phyloP scores from a whole-genome alignment of 2,888 invertebrate species.

The Nomada ruficornis region DNA sequence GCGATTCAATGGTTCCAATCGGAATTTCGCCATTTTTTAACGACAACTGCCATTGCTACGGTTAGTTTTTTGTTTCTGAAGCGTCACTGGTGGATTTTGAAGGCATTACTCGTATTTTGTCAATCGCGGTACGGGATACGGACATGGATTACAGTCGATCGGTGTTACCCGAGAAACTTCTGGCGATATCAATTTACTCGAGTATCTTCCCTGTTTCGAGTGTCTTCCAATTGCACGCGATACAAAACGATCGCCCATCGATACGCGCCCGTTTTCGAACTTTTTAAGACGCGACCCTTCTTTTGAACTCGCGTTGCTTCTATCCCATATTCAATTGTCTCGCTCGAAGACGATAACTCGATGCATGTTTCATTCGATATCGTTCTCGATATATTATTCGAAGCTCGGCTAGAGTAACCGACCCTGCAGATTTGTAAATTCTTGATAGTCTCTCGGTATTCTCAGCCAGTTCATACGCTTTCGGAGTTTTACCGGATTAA shows the following conservation, averaged over 20 bases:
- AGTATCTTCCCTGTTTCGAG: too few species aligned
- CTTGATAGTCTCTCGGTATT: background rate
- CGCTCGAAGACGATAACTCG: background rate
- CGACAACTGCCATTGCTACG: background rate
- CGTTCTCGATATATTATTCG: background rate
- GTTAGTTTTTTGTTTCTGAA: too few species aligned
- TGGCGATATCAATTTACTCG: too few species aligned
- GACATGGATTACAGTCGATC: too few species aligned
- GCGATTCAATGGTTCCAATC: background rate
- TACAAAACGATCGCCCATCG: background rate
- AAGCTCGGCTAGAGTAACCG: background rate
- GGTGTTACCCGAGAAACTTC: too few species aligned
- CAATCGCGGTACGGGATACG: too few species aligned
- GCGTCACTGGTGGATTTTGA: too few species aligned
- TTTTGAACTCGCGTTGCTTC: background rate
- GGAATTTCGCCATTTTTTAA: background rate
- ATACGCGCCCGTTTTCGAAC: background rate
- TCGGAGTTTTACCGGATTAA: background rate
- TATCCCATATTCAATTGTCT: background rate
- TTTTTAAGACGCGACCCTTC: background rate
- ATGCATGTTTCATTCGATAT: conserved; percentile 7
- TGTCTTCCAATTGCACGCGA: background rate
- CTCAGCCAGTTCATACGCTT: background rate
- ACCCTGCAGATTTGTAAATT: background rate
- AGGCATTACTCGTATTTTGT: background rate